Base-by-base conservation (phyloP, 92 coral and sea anemone species). In the Epizoanthus stellaris region DNA sequence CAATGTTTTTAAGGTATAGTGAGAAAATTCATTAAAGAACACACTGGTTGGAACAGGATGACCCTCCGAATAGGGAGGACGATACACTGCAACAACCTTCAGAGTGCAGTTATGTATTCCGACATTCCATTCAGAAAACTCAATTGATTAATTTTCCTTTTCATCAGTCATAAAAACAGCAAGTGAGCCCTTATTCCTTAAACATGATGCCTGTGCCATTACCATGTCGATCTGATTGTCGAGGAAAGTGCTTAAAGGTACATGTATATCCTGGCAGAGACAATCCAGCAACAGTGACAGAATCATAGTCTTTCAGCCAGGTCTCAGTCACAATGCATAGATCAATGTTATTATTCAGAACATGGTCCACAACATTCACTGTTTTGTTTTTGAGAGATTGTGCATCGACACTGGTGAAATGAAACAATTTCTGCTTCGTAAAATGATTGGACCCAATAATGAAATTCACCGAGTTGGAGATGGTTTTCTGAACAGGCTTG, bases 251-350 rank as follows among this genome's bases (percentile, higher is more conserved):
- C 53, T 73, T 73, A 36, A 73, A 73, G 2, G 14, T 3, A 73
- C 52, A 1, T 40, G n/a, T n/a, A 23, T 23, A 23, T 23, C 47
- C 6, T 7, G 57, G 80, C 59, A 81, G 80, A 65, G 25, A 23
- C 39, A 81, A 39, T 12, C 77, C 65, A 21, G 60, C 76, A 25
- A 81, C 62, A 81, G 19, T 81, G 57, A 65, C 80, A n/a, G 85
- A 21, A 69, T 81, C 77, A 36, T 36, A 17, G 71, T 81, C 52
- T 69, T 81, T 81, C 1, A 81, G 17, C 77, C 77, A 81, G 14
- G 85, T 81, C 75, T 81, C 77, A 7, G 85, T 81, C 10, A 65
- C 34, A 40, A 81, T 36, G 47, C 85, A 81, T 43, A 81, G 3
- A 81, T 81, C 34, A 75, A 75, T 11, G 49, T 19, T 23, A 23